Evolutionary conservation across 1,140 invertebrate species (phyloP), one percentile per base, ranked within the genome.

Genomic region (Kradibia gibbosae): DNA sequence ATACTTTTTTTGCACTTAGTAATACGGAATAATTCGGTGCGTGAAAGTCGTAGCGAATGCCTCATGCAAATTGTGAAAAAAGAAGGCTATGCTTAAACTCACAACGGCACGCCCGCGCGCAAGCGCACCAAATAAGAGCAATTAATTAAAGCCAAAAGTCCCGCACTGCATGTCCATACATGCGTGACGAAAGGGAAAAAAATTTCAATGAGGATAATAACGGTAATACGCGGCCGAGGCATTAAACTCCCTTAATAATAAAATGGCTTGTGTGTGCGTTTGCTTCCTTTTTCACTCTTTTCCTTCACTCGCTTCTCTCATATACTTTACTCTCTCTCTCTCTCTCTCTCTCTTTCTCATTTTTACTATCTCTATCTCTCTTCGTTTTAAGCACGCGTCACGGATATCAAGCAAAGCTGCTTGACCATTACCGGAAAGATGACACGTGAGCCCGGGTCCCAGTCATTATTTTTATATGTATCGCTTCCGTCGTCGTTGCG

Each of bases 371-470:
- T 48, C 45, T 48, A n/a, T 20, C n/a, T 48, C 57, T 11, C 53
- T 28, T 62, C 74, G 48, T 62, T 67, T 60, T 25, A 48, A 57
- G 73, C 62, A 34, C 42, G 75, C 71, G 53, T 31, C 67, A 79
- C 57, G 53, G 70, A 48, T 48, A 67, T 67, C 34, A 67, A 34
- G 48, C 53, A 50, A 50, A 72, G 53, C 34, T 45, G 73, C 53
- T 84, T 74, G 78, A 78, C 55, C 82, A 62, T 84, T 78, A 81
- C 85, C 84, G 85, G 85, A 87, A 87, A 85, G 85, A 87, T 88
- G 87, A 88, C 87, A 87, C 87, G 87, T 87, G 87, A 82, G 57
- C 10, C 42, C 57, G 22, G 42, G 82, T 86, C 78, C 83, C 84
- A 83, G 83, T 88, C 81, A 84, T 83, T 86, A 86, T 82, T 85